Conservation (phyloP, 2,888 invertebrate genomes). For the Diogma glabrata region DNA sequence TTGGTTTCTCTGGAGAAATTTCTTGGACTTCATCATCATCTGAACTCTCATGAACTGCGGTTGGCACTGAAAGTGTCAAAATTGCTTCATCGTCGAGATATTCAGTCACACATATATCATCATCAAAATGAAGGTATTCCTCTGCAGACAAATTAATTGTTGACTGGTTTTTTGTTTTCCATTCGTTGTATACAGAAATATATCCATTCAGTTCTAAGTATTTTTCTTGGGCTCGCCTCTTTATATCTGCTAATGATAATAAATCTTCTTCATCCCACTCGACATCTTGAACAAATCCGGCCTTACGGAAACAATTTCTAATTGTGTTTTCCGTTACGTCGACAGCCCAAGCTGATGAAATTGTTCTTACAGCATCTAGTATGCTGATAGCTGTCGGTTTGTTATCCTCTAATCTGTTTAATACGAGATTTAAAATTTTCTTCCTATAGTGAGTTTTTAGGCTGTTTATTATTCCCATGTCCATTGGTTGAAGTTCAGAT, state of each 20-base stretch:
- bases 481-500: slow-evolving; percentile 16
- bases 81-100: neutral
- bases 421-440: neutral
- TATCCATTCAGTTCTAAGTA: neutral
- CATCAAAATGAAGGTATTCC: neutral
- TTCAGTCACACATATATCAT: neutral
- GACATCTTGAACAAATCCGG: neutral
- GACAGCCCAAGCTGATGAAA: neutral
- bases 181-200: neutral
- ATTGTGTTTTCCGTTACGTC: neutral
- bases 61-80: neutral
- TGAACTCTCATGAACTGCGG: neutral
- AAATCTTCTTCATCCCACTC: neutral
- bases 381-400: neutral
- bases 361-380: neutral
- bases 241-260: neutral
- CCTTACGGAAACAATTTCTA: neutral
- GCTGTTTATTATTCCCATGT: slow-evolving; percentile 19
- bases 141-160: neutral
- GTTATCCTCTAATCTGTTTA: neutral
- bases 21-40: neutral
- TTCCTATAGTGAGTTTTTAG: slow-evolving; percentile 20
- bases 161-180: neutral
- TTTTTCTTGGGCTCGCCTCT: neutral
- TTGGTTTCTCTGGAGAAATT: neutral